Base-by-base conservation (phyloP, 2,888 invertebrate genomes). In the Agrochola lota region DNA sequence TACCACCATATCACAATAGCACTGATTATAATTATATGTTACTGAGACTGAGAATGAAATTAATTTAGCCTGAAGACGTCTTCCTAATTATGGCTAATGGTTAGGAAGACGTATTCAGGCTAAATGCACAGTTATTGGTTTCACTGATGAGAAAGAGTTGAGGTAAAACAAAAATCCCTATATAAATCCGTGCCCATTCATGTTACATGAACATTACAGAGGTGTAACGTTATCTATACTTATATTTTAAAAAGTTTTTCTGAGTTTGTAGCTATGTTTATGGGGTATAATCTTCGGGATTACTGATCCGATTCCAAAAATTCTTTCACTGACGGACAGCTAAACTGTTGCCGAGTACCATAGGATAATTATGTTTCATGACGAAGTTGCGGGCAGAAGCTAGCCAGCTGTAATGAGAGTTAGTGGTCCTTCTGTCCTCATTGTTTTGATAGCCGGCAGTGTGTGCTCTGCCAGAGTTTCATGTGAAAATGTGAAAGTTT, bases 401-500 rank as follows among this genome's bases (percentile, higher is more conserved):
- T 20, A 20, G 20, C 20, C 57, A 15, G 59, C 26, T n/a, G 7
- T 26, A 26, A 26, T 26, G 49, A 23, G 67, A 23, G 2, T 23
- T 7, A 35, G 43, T 74, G 55, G n/a, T 40, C 5, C 73, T 85
- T 82, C 85, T 84, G 67, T 35, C 0, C 0, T 0, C 7, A 15
- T 59, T 26, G 2, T 40, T 17, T 30, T 12, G 0, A 46, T 6
- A 20, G n/a, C 26, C 15, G 26, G 12, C 68, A 88, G 89, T 78
- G 67, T 85, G 76, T 79, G 70, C 75, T 63, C 63, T 57, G 75
- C 43, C 43, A 59, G 77, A 79, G 85, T 85, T 83, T 84, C 83
- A 85, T 83, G 77, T 79, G 83, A 84, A 81, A 81, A 87, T 86
- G 88, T 80, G 78, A 86, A 88, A 88, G 81, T 88, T 88, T 73